Evolutionary conservation across 2,797 vertebrate species (phyloP), one percentile per base, ranked within the genome.

Genomic region (Okamejei kenojei): DNA sequence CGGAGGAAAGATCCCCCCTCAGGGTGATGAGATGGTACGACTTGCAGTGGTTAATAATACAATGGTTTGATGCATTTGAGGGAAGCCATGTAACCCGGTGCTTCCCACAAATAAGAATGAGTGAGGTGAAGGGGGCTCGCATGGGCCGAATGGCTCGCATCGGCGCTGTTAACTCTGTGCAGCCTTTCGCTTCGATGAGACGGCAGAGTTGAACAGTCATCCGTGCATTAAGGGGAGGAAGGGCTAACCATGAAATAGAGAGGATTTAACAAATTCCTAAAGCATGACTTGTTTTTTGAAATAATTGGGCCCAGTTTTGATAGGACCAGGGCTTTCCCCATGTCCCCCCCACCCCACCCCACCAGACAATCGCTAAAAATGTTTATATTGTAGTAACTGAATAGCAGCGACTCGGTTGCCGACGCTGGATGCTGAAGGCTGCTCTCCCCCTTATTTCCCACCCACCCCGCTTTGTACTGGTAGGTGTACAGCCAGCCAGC

Each of bases 231-330:
- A 65, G 8, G 7, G n/a, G 1, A 17, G 71, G 71, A 19, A 23
- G 63, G 32, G n/a, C 38, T 38, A 15, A 61, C 9, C 26, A 32
- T n/a, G 2, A 61, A 61, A 68, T 7, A 35, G 29, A 35, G 68
- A 68, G 17, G 63, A 19, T n/a, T 88, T 86, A 86, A 86, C 29
- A 68, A 88, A 88, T 88, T 88, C 84, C 84, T 32, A 23, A 35
- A 35, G 17, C 61, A 68, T 88, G 84, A 68, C 17, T 35, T 86
- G 82, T 45, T 86, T 63, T 68, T 88, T 68, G 8, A 35, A 65
- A 65, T 32, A 84, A 7, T 17, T 88, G 63, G 61, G n/a, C 61
- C 1, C 17, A 65, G n/a, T 68, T 88, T 68, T 88, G 84, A 88
- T 88, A 35, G 84, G 84, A 65, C 15, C 0, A 2, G 15, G 63